phyloP scores from a whole-genome alignment of 2,797 vertebrate genomes.

The Emys orbicularis region DNA sequence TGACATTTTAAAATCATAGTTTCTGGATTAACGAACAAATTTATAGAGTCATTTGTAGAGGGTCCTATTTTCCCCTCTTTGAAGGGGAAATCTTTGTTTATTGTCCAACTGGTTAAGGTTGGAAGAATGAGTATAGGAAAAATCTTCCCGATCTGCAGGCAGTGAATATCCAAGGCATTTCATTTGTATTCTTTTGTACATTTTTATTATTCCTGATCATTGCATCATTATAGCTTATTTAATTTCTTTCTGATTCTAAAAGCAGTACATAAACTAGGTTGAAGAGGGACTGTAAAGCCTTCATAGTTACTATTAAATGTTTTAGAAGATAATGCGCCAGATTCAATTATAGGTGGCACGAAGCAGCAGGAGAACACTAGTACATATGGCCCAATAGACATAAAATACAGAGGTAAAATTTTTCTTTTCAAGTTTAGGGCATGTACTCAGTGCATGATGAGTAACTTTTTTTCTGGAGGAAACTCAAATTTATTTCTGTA shows the following conservation, averaged over 20 bases:
- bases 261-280: background rate
- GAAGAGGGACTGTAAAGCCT: background rate
- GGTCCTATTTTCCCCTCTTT: background rate
- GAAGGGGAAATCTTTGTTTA: background rate
- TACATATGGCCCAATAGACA: background rate
- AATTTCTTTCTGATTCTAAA: background rate
- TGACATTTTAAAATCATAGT: slow-evolving; percentile 32
- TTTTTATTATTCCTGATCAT: background rate
- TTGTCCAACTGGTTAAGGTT: background rate
- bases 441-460: background rate
- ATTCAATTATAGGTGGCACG: background rate
- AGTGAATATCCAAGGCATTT: background rate
- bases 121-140: background rate
- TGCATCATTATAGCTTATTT: background rate
- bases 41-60: slow-evolving; percentile 12
- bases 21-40: slow-evolving; percentile 50
- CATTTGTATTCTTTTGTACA: background rate
- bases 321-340: background rate
- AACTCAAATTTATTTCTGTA: background rate
- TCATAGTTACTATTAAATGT: rapidly evolving
- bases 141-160: background rate
- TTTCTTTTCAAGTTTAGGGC: background rate
- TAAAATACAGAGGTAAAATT: background rate
- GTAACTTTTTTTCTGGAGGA: background rate
- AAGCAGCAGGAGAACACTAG: background rate